Base-by-base conservation (phyloP, 2,888 invertebrate genomes). In the Lycophotia porphyrea region DNA sequence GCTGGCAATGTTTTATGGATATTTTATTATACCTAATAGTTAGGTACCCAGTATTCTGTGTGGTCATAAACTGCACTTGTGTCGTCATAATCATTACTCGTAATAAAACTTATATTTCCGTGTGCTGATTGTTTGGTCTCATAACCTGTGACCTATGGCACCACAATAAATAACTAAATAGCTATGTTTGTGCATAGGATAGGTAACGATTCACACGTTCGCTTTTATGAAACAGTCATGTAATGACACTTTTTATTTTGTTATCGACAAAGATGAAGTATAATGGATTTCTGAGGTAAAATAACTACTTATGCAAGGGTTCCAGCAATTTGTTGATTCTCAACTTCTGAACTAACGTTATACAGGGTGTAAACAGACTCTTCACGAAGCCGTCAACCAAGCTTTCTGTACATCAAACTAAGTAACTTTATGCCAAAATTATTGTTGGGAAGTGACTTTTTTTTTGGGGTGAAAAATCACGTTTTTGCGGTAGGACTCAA, bases 61-160 rank as follows among this genome's bases (percentile, higher is more conserved):
- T 65, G 55, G n/a, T 24, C 55, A 63, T 58, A 68, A 69, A 39
- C 65, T 55, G 42, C 4, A 39, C 31, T 34, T 21, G 36, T 74
- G 52, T 70, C 69, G 31, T 58, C 27, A 60, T 27, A 66, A 55
- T 47, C 36, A 13, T 66, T 34, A 24, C 13, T 72, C n/a, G 5
- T 52, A 39, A 63, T 68, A 78, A 44, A 64, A 66, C 39, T 36
- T 11, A 61, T 63, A 80, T 73, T 81, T 81, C 78, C 71, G 74
- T 71, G 65, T 74, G 34, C 69, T 39, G 55, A 82, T 74, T 63
- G 71, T 69, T 66, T 63, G 66, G 71, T 71, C 55, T 55, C n/a
- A 21, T 67, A 11, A 27, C 81, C 65, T 74, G 64, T 58, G 71
- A 69, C 69, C 74, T 67, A 31, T 75, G 52, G 15, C 61, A 27